Percentiles rank a stretch among this genome's conserved stretches.
Conservation (phyloP, 2,113 vertebrate species). For the Plectropomus leopardus region DNA sequence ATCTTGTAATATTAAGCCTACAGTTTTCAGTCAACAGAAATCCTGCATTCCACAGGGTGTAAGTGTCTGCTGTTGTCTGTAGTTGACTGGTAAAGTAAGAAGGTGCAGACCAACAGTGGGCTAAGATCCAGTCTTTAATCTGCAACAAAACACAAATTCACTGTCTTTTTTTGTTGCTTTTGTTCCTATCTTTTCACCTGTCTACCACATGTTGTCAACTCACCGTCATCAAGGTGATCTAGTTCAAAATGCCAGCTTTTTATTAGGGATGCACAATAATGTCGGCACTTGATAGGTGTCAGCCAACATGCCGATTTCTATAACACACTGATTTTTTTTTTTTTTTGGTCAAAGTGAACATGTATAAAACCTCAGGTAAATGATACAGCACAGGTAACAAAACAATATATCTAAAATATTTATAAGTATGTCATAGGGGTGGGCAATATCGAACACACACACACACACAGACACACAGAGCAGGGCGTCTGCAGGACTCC, state of each 20-base stretch:
- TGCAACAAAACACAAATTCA: neutral
- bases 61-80: constrained; percentile 25
- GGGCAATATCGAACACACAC: too few species aligned
- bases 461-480: too few species aligned
- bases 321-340: too few species aligned
- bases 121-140: neutral
- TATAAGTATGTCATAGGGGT: too few species aligned
- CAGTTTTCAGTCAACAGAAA: constrained; percentile 59
- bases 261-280: neutral
- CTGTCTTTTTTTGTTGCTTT: neutral
- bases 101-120: constrained; percentile 4
- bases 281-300: neutral
- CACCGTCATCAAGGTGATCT: neutral
- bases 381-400: too few species aligned
- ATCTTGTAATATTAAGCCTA: constrained; percentile 50
- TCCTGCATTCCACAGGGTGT: constrained; percentile 16
- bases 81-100: constrained; percentile 44
- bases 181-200: neutral
- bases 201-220: constrained; percentile 9
- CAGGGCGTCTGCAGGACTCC: too few species aligned
- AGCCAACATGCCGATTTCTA: neutral
- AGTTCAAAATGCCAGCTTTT: neutral
- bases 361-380: too few species aligned
- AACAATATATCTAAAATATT: too few species aligned
- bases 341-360: too few species aligned